Conservation (phyloP, 37 sponge, comb jelly and placozoan species). For the Eunapius fragilis region DNA sequence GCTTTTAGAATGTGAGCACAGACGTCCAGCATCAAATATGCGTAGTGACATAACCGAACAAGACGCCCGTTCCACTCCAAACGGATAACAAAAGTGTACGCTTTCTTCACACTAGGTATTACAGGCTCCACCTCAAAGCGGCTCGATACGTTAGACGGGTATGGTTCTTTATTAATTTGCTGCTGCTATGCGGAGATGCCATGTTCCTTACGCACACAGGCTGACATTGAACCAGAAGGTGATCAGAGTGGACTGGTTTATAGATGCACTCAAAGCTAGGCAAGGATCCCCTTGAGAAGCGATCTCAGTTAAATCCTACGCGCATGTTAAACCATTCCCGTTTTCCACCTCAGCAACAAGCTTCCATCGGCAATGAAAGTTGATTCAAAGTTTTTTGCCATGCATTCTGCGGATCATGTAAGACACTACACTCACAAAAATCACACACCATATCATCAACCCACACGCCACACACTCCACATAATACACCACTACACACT, state of each 20-base stretch:
- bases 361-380: conserved; percentile 21
- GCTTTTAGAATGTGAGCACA: conserved; percentile 31
- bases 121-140: conserved; percentile 52
- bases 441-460: background rate
- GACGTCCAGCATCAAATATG: background rate
- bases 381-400: conserved; percentile 42
- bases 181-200: background rate
- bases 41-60: background rate
- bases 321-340: background rate
- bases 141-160: conserved; percentile 57
- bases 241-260: conserved; percentile 74
- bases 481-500: no score
- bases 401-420: conserved; percentile 54
- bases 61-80: background rate
- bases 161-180: background rate
- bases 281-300: background rate
- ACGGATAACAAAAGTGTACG: no score
- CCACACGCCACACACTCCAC: no score
- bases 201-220: conserved; percentile 4
- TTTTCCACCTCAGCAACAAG: conserved; percentile 8
- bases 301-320: no score
- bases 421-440: background rate
- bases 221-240: conserved; percentile 67
- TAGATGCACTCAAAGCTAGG: conserved; percentile 59
- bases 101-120: conserved; percentile 16